Evolutionary conservation across 2,797 vertebrate genomes (phyloP), one percentile per base, ranked within the genome.

Genomic region (Gadopsis marmoratus): DNA sequence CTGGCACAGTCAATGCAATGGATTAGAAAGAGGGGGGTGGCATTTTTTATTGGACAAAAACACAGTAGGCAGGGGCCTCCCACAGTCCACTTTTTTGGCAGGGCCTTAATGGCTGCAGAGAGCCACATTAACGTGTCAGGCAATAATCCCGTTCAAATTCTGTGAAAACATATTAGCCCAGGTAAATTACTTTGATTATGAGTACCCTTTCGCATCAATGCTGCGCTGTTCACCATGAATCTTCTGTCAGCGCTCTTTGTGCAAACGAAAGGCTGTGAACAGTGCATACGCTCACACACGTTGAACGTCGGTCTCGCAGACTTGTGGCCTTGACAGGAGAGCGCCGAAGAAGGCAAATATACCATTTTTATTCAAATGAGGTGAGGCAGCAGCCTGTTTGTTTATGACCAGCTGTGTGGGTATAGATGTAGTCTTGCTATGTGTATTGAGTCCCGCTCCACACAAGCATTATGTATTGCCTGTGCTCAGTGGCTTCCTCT

Each of bases 381-480:
- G 10, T 7, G 12, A 69, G 63, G 37, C 12, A 2, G 21, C 59
- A 4, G 69, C 53, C 74, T 85, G 85, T 83, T 91, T 88, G 76
- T 84, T 83, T 81, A 70, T 66, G 66, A 54, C 79, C 71, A 60
- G 67, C 37, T 71, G 75, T 81, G 71, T 65, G 78, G 54, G 73
- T 71, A 71, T 71, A 79, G 39, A 84, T 78, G 75, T 63, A 78
- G 71, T 71, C 51, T 75, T 82, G 66, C 79, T 58, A 67, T 76
- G 78, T 80, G 79, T 35, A 82, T 79, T 84, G 78, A 82, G 70
- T 85, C 82, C 86, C 69, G 78, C 80, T 83, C 79, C 17, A 77
- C 71, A 70, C 81, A 88, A 86, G 55, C 76, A 91, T 90, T 89
- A 92, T 91, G 78, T 74, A 93, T 92, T 50, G 12, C 37, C 50